Evolutionary conservation across 2,888 invertebrate species (phyloP), one percentile per base, ranked within the genome.

Genomic region (Spialia ferax): DNA sequence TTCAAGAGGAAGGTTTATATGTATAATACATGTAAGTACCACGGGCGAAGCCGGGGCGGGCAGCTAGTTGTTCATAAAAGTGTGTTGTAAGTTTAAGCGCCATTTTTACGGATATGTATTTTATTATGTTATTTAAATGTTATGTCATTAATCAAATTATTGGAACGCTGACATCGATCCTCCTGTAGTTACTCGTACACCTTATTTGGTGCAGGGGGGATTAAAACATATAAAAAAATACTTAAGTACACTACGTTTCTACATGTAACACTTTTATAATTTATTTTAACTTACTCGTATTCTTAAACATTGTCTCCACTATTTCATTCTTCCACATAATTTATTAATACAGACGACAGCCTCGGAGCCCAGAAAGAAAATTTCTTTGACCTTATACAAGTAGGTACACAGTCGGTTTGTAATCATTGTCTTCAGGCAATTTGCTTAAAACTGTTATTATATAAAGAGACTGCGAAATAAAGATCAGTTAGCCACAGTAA

Each of bases 401-500:
- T n/a, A n/a, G n/a, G n/a, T 26, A 26, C 22, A 26, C 15, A 54
- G 22, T 10, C 50, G 22, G 22, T 54, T 54, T 54, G 26, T 54
- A 15, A 1, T 54, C 54, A 54, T 54, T 54, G 29, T 26, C 54
- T 20, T 13, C 35, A 56, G 56, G 56, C 54, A 45, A 63, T 42
- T 57, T 35, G 32, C 35, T 20, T 13, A 35, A 57, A 64, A 26
- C 23, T 57, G 48, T 57, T 57, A 54, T 26, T 54, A 54, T 54
- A 38, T 35, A 32, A 50, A 64, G 23, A 35, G 57, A 35, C 35
- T 35, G 23, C 35, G 13, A 38, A 65, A 59, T 57, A 65, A 57
- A 50, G 35, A 38, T 52, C 38, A 65, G 50, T 59, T 65, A 59
- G 23, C 50, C 52, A 11, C 50, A 26, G 50, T 65, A 65, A 65